Evolutionary conservation across 2,113 vertebrate genomes (phyloP), one percentile per base, ranked within the genome.

Genomic region (Rhynchopsitta pachyrhyncha): DNA sequence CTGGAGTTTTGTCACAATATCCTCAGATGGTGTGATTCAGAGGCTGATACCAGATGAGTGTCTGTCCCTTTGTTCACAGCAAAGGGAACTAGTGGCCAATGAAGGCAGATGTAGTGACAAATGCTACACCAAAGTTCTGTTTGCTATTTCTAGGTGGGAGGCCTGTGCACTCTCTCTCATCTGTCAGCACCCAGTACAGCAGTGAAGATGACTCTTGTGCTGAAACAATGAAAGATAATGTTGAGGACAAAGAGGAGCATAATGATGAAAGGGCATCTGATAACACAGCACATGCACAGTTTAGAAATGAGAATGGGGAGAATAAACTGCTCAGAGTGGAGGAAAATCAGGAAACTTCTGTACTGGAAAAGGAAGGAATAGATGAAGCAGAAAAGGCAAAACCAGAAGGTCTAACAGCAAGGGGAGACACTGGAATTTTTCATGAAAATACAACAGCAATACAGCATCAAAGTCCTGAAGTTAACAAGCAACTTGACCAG

Each of bases 161-260:
- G 59, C 96, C 96, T 87, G 59, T 42, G 28, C 67, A 16, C 17
- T 98, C 98, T 3, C 11, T 64, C 63, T 98, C 98, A 6, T 97
- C 97, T 42, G 55, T 77, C 92, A 97, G 97, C 70, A 75, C 93
- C 20, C 95, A 93, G 44, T 97, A 93, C 64, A 98, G 97, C 78
- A 97, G 98, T 63, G 97, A 89, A 33, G 97, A 98, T 13, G 98
- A 98, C 10, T 98, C 97, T 3, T 84, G 85, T 2, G 55, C 37
- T 39, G 97, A 96, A 28, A 71, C 5, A 2, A 31, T 53, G 68
- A 79, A 91, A 31, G 37, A 28, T 1, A 12, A 13, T 0, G 8
- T 13, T 16, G 37, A 57, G 37, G 62, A 42, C 67, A 76, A 82
- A 13, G 52, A 88, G 22, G 33, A 79, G 2, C 31, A 42, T n/a